A percentile compares a stretch with the other conserved stretches of the same genome.
phyloP scores from a whole-genome alignment of 2,888 invertebrate species.

The Melanophora roralis region DNA sequence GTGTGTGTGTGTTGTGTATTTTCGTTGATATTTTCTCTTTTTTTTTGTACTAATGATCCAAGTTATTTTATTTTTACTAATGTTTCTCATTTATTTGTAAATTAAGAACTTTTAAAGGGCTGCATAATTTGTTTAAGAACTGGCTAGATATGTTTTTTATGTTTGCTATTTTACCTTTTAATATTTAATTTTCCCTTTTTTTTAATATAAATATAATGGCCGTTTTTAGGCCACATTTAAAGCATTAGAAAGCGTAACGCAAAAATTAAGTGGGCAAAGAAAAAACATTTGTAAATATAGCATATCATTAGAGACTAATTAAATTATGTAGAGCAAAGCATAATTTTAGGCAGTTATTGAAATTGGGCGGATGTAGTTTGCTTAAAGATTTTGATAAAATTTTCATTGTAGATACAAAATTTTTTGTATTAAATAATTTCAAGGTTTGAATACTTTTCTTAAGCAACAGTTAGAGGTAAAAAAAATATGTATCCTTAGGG shows the following conservation, averaged over 20 bases:
- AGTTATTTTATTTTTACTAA: neutral
- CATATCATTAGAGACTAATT: slow-evolving; percentile 31
- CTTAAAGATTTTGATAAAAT: too few species aligned
- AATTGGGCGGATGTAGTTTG: neutral
- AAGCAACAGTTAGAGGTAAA: too few species aligned
- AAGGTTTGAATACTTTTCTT: too few species aligned
- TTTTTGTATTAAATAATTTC: too few species aligned
- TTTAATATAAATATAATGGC: neutral
- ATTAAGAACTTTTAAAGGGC: neutral
- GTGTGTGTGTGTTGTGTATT: too few species aligned
- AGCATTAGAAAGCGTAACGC: neutral
- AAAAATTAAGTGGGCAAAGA: neutral
- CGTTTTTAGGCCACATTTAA: neutral
- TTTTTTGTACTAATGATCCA: too few species aligned
- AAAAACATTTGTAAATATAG: slow-evolving; percentile 8
- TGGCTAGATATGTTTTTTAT: neutral
- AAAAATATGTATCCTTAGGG: too few species aligned
- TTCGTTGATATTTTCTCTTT: too few species aligned
- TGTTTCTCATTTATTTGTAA: neutral
- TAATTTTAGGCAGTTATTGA: slow-evolving; percentile 11
- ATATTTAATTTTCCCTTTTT: neutral
- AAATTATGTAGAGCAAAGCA: slow-evolving; percentile 27
- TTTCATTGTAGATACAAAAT: too few species aligned
- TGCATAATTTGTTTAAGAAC: neutral
- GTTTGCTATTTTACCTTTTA: neutral